Evolutionary conservation across 2,113 vertebrate genomes (phyloP).

Genomic region (Genyomyrus donnyi): DNA sequence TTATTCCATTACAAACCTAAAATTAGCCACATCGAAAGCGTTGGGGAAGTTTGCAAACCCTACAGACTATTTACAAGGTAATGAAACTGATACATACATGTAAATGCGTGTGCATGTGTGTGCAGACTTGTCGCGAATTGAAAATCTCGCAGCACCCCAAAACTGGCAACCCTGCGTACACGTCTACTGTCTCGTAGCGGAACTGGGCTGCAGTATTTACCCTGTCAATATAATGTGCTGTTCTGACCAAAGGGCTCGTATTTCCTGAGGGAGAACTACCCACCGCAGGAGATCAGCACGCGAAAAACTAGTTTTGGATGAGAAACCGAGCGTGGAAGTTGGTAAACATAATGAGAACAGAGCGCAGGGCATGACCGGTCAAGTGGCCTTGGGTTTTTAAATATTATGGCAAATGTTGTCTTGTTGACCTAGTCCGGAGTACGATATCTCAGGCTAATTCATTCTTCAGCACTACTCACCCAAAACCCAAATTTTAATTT

Average conservation of each 20-base stretch:
- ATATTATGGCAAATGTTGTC: background rate
- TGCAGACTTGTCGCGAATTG: background rate
- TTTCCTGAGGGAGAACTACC: background rate
- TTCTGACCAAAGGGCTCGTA: background rate
- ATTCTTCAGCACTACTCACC: background rate
- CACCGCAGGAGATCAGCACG: background rate
- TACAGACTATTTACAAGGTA: background rate
- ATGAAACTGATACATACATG: background rate
- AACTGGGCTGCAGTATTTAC: conserved; percentile 5
- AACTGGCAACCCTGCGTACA: background rate
- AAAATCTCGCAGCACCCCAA: background rate
- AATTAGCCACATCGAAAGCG: background rate
- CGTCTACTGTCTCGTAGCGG: background rate
- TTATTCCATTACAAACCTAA: background rate
- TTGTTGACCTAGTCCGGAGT: background rate
- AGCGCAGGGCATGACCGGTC: background rate
- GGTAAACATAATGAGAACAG: background rate
- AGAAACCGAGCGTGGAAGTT: background rate
- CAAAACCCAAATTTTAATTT: background rate
- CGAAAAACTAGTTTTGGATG: background rate
- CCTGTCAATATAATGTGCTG: conserved; percentile 1
- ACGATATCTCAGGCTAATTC: background rate
- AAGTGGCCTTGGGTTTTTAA: background rate
- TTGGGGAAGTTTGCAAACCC: background rate
- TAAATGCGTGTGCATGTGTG: background rate